Percentiles rank a stretch among this genome's conserved stretches.
phyloP scores from a whole-genome alignment of 2,888 invertebrate genomes.

The Hydroisotoma schaefferi region DNA sequence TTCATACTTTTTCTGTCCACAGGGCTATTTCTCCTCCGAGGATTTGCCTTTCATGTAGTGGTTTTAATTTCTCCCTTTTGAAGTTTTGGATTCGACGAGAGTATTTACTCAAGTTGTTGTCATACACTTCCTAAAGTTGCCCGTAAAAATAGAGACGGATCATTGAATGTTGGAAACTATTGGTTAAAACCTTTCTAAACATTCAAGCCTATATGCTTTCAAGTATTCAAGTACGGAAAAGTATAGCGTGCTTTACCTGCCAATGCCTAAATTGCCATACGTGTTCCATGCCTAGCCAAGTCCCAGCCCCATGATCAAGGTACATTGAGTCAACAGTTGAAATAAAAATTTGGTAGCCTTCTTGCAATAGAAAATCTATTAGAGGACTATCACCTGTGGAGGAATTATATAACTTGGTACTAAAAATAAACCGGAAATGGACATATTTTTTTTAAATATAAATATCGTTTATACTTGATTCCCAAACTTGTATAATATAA shows the following conservation, averaged over 20 bases:
- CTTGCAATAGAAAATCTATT: conserved; percentile 61
- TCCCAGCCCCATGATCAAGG: conserved; percentile 68
- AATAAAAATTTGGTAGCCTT: conserved; percentile 71
- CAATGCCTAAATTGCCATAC: conserved; percentile 33
- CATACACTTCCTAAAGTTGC: not conserved
- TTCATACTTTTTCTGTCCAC: not conserved
- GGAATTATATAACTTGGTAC: not conserved
- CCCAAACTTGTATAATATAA: conserved; percentile 78
- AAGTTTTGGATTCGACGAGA: not conserved
- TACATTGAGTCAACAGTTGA: conserved; percentile 84
- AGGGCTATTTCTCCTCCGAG: conserved; percentile 15
- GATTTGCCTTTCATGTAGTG: not conserved
- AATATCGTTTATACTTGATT: conserved; percentile 50
- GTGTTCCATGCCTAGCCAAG: conserved; percentile 41
- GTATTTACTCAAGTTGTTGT: not conserved
- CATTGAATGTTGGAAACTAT: not conserved
- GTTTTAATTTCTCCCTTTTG: not conserved
- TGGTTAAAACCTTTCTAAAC: no score
- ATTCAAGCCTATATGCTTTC: not conserved
- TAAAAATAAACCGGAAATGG: not conserved
- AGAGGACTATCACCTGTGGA: conserved; percentile 57
- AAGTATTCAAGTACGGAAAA: not conserved
- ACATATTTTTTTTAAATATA: not conserved
- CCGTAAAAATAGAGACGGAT: not conserved
- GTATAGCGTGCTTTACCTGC: conserved; percentile 25